Conservation (phyloP, 2,797 vertebrate genomes). For the Coregonus suidteri region DNA sequence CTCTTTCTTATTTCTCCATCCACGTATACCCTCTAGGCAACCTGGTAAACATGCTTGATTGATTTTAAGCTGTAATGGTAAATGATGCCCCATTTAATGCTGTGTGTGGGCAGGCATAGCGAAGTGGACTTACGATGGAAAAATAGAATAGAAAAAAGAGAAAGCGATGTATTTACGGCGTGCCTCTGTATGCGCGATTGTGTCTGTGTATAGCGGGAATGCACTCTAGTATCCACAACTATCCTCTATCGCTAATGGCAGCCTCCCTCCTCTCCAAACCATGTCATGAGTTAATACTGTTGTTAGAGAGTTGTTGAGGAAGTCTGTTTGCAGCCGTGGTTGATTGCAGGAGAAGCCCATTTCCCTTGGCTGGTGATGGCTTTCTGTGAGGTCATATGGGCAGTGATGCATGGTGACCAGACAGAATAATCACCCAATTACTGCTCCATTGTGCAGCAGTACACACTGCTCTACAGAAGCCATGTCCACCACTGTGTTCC, state of each 20-base stretch:
- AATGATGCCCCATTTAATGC: conserved; percentile 7
- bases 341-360: conserved; percentile 31
- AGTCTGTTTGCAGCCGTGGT: neutral
- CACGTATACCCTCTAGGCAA: conserved; percentile 12
- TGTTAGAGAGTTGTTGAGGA: neutral
- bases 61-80: conserved; percentile 15
- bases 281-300: conserved; percentile 1
- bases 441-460: conserved; percentile 41
- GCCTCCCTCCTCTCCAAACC: neutral
- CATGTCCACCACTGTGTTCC: conserved; percentile 31
- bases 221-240: neutral
- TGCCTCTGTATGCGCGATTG: neutral
- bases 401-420: conserved; percentile 58
- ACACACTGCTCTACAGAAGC: conserved; percentile 40
- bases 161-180: neutral
- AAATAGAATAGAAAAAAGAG: neutral
- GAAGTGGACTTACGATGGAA: neutral
- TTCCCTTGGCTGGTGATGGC: conserved; percentile 49
- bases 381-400: conserved; percentile 50
- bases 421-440: conserved; percentile 61
- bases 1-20: neutral
- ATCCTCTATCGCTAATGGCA: neutral
- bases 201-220: neutral
- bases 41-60: conserved; percentile 17
- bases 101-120: conserved; percentile 7